Base-by-base conservation (phyloP, 2,113 vertebrate species). In the Crotalus tigris region DNA sequence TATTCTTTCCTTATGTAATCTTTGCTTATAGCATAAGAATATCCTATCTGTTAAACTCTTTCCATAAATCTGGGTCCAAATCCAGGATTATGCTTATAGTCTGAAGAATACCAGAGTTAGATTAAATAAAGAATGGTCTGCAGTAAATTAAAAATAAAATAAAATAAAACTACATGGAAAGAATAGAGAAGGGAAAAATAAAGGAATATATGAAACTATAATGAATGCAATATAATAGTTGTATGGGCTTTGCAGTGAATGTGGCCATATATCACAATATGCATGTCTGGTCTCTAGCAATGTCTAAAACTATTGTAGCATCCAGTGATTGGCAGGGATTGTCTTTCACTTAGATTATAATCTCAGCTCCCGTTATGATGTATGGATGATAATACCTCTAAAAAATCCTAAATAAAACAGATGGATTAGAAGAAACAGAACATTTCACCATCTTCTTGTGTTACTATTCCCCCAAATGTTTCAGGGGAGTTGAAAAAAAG, bases 11-110 rank as follows among this genome's bases (percentile, higher is more conserved):
- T 89, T 89, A 90, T 86, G 55, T 90, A 17, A 7, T 90, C 5
- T 94, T 51, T 90, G 39, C 13, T 92, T 5, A 91, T 94, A 9
- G 46, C 93, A 55, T 9, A 23, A 87, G 95, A 64, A 93, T 87
- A 24, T 29, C 1, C 4, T 89, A 95, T 96, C 29, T 2, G 85
- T 33, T 85, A 90, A 92, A 75, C 49, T 69, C 95, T 88, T 26
- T 94, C 7, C 85, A 55, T 58, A 17, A 94, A 91, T 1, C 90
- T 95, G 33, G 61, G 17, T 87, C 17, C 17, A 92, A 39, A 59
- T 58, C 39, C 0, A 53, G 57, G 3, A 21, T 24, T 91, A 13
- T n/a, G 93, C 51, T 94, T 93, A 51, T 93, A 54, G 85, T 90
- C 15, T 86, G 49, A 90, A 19, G 75, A 92, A 64, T 85, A 29